Evolutionary conservation across 2,797 vertebrate species (phyloP), one percentile per base, ranked within the genome.

Genomic region (Bovichtus variegatus): DNA sequence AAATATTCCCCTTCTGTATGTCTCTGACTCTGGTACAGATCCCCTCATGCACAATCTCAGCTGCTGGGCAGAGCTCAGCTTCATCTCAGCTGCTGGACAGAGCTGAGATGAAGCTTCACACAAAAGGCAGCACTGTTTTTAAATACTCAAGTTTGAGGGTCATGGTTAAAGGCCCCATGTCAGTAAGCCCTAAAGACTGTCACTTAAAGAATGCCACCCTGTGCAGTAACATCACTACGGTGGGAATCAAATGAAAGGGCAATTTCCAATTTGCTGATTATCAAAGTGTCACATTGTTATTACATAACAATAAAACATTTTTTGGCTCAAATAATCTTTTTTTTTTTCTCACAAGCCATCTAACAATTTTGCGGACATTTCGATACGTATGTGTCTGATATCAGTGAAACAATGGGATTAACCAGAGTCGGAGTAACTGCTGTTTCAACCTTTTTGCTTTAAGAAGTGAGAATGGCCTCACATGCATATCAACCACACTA

Each of bases 11-110:
- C 16, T 7, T 40, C 12, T 19, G 43, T 12, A 16, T 43, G 60
- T 53, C 1, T 3, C 0, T 36, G 18, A 12, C 13, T 38, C 5
- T 53, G 19, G 3, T 12, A 12, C 21, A 63, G 5, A 50, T 46
- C 16, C 15, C n/a, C 10, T 13, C 7, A 19, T 50, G 8, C 31
- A 34, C 6, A 34, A 34, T 34, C 6, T 67, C 15, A 40, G 8
- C 18, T 80, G 19, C 34, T 49, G 38, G 36, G 8, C 46, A 50
- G n/a, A n/a, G n/a, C n/a, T n/a, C n/a, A n/a, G n/a, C n/a, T n/a
- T n/a, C n/a, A n/a, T n/a, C 6, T 67, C 15, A 40, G 8, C 18
- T 80, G 19, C 34, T 49, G 38, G 36, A 8, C 46, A 50, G n/a
- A n/a, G n/a, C n/a, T n/a, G n/a, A n/a, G n/a, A n/a, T n/a, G n/a